Percentiles rank a stretch among this genome's conserved stretches.
phyloP scores from a whole-genome alignment of 2,888 invertebrate species.

The Aelia acuminata region DNA sequence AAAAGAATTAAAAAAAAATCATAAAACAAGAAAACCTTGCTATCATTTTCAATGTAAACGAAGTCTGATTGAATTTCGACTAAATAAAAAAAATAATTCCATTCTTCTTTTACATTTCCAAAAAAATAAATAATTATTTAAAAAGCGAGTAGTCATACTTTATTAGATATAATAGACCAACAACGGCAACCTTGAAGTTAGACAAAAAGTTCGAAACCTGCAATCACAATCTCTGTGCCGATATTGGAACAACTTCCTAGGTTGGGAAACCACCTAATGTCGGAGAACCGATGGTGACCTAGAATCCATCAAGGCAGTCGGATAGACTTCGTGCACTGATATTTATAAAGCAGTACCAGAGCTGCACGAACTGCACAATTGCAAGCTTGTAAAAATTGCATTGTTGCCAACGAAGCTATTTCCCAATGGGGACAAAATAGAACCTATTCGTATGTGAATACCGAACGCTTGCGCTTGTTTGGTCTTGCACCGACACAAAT shows the following conservation, averaged over 20 bases:
- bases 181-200: not conserved
- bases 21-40: too few relatives aligned
- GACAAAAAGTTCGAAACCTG: not conserved
- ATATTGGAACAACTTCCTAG: slow-evolving; percentile 36
- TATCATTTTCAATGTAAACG: too few relatives aligned
- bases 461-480: not conserved
- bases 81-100: too few relatives aligned
- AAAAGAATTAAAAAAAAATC: too few relatives aligned
- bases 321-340: slow-evolving; percentile 37
- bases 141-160: not conserved
- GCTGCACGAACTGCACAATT: slow-evolving; percentile 29
- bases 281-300: slow-evolving; percentile 8
- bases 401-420: not conserved
- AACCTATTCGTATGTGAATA: not conserved
- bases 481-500: too few relatives aligned
- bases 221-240: not conserved
- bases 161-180: not conserved
- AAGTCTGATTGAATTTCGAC: too few relatives aligned
- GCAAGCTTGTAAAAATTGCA: slow-evolving; percentile 7
- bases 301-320: slow-evolving; percentile 17
- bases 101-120: too few relatives aligned
- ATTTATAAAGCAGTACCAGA: slow-evolving; percentile 12
- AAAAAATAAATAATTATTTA: not conserved
- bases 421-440: not conserved
- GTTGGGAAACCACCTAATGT: not conserved